phyloP scores from a whole-genome alignment of 2,797 vertebrate genomes.

The Phalanger gymnotis region DNA sequence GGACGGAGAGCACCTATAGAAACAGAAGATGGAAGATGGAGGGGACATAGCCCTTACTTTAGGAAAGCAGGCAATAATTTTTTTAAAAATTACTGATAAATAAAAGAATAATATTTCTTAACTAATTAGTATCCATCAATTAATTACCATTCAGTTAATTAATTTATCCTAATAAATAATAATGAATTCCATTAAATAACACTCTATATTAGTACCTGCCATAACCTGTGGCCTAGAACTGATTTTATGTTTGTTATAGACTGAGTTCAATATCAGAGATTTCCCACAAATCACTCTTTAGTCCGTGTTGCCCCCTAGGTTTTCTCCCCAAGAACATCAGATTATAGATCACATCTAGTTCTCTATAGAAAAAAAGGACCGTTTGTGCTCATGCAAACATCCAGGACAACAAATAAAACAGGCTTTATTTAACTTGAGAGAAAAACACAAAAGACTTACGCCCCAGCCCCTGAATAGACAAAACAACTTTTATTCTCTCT shows the following conservation, averaged over 20 bases:
- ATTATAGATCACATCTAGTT: not conserved
- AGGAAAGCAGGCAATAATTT: not conserved
- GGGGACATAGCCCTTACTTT: not conserved
- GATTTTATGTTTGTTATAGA: not conserved
- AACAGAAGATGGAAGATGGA: not conserved
- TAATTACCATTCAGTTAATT: not conserved
- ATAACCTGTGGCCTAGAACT: not conserved
- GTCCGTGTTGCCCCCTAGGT: not conserved
- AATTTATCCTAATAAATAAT: not conserved
- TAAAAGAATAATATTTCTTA: not conserved
- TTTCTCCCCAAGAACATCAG: not conserved
- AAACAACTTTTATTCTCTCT: not conserved
- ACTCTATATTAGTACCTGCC: not conserved
- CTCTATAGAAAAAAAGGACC: not conserved
- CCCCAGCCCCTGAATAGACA: not conserved
- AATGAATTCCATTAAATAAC: not conserved
- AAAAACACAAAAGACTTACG: not conserved
- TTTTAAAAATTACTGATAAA: not conserved
- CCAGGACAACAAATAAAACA: not conserved
- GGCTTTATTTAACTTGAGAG: not conserved
- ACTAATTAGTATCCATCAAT: not conserved
- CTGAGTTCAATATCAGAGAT: not conserved
- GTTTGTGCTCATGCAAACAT: not conserved
- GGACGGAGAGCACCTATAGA: not conserved
- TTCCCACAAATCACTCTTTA: not conserved